These are phyloP conservation scores for Pristionchus exspectatus DNA, from an alignment of 2,888 invertebrate species.

Conservation along the genomic window DNA sequence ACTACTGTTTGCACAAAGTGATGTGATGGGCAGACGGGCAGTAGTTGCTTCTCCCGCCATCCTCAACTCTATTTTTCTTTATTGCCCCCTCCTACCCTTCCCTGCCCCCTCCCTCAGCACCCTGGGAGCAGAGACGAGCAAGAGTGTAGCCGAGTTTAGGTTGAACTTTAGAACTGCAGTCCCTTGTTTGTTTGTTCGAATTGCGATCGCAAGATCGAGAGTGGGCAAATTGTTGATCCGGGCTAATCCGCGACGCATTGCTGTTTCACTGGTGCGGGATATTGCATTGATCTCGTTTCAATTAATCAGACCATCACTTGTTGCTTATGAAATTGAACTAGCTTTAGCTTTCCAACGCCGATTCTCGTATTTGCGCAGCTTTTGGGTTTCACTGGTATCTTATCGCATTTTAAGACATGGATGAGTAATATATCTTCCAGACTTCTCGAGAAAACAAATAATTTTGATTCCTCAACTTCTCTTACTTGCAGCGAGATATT, in stretches of 20 bases:
- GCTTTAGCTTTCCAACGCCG: neutral
- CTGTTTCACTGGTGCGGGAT: neutral
- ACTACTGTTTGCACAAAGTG: slow-evolving; percentile 15
- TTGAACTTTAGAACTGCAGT: neutral
- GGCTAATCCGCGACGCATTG: too few relatives aligned
- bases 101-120: neutral
- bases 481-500: too few relatives aligned
- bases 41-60: neutral
- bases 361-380: neutral
- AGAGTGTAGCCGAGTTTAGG: neutral
- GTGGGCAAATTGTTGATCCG: too few relatives aligned
- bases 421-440: neutral
- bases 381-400: neutral
- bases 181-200: neutral
- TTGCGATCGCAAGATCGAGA: neutral
- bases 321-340: too few relatives aligned
- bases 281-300: neutral
- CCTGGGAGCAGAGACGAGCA: neutral
- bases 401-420: neutral
- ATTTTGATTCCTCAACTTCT: too few relatives aligned
- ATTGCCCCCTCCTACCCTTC: neutral
- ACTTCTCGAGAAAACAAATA: neutral
- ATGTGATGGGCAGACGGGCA: neutral
- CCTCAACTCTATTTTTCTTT: neutral
- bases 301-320: neutral